Base-by-base conservation (phyloP, 2,888 invertebrate species). In the Cheilosia variabilis region DNA sequence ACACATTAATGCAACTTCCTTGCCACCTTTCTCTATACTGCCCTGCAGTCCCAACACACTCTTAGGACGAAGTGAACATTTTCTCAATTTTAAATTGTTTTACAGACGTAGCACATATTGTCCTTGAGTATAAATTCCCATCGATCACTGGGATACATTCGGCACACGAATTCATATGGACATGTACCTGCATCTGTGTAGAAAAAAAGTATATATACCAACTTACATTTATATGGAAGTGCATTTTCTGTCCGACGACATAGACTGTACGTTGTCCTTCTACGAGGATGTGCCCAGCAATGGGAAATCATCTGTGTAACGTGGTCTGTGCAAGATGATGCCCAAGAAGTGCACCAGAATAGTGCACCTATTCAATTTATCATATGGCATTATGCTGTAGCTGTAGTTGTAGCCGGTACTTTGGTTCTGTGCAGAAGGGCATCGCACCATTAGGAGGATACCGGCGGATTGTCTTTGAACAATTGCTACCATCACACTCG, bases 301-400 rank as follows among this genome's bases (percentile, higher is more conserved):
- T 63, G 57, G 15, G 52, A 76, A 71, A 84, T 80, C 79, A 76
- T 84, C 80, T 84, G 80, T 80, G 80, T 73, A 62, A 65, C 57
- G 45, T 37, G 4, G 19, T 57, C 34, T 52, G 58, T 19, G 43
- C 41, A 75, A 79, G 79, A 84, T 71, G 79, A 84, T 75, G 73
- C 65, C 27, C 53, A 65, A 60, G 65, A 57, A 77, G 71, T 84
- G 80, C 75, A 80, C 75, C 65, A 60, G 72, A 50, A 72, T n/a
- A 83, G 62, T 83, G 83, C 83, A 83, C 83, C 79, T 79, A 71
- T 84, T 76, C 84, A 75, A 84, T 84, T 84, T 75, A 84, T 84
- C 84, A 84, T 80, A 71, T 27, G 80, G 84, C 75, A 84, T 84
- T 84, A 84, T 45, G 37, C 37, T 37, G 10, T 13, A 37, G 37